Percentiles rank a stretch among this genome's conserved stretches.
phyloP scores from a whole-genome alignment of 2,113 vertebrate genomes.

The Cisticola juncidis region DNA sequence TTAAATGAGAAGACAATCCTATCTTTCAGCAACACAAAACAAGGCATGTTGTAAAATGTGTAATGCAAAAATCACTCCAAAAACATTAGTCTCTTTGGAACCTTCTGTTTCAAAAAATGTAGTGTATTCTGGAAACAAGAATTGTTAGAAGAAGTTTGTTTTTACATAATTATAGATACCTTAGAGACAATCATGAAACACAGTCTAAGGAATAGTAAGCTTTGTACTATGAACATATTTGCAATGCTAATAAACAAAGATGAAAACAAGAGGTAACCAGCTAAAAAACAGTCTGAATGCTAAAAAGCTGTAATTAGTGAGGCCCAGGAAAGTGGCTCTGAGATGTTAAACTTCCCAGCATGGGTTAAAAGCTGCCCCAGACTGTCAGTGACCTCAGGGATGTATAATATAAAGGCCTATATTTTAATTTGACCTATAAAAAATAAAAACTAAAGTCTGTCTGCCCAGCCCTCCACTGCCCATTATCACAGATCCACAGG shows the following conservation, averaged over 20 bases:
- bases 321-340: not conserved
- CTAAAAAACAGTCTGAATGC: not conserved
- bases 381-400: not conserved
- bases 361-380: not conserved
- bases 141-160: not conserved
- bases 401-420: not conserved
- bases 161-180: constrained; percentile 11
- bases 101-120: not conserved
- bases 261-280: not conserved
- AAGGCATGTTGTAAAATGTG: not conserved
- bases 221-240: not conserved
- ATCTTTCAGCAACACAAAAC: constrained; percentile 13
- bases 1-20: constrained; percentile 13
- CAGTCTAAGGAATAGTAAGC: not conserved
- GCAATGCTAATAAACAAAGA: not conserved
- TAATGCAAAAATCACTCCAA: constrained; percentile 5
- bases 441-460: not conserved
- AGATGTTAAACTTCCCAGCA: not conserved
- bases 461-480: not conserved
- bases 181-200: not conserved
- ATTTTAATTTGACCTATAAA: not conserved
- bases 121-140: not conserved
- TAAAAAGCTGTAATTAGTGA: not conserved
- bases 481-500: not conserved
- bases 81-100: constrained; percentile 17